These are phyloP conservation scores for Diabrotica virgifera DNA, from an alignment of 1,140 invertebrate species.

Conservation along the genomic window DNA sequence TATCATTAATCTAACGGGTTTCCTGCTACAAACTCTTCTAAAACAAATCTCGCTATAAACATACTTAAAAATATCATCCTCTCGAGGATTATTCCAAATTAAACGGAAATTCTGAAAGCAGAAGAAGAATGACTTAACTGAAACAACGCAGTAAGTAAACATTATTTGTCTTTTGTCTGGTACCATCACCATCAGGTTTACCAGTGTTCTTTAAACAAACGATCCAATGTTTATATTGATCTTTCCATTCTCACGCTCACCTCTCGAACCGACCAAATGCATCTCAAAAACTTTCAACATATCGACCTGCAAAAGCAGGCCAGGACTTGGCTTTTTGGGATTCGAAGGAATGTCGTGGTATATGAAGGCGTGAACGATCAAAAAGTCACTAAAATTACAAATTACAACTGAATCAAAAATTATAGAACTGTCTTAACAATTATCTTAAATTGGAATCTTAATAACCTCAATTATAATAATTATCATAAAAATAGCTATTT, in stretches of 20 bases:
- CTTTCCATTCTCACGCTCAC: conserved; percentile 38
- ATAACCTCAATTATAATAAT: too few species aligned
- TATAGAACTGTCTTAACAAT: too few species aligned
- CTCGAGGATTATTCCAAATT: background rate
- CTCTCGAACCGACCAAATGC: conserved; percentile 19
- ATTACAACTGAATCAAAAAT: too few species aligned
- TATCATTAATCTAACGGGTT: too few species aligned
- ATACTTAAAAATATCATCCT: too few species aligned
- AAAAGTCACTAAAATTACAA: too few species aligned
- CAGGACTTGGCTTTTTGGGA: background rate
- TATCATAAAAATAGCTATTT: too few species aligned
- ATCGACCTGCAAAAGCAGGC: background rate
- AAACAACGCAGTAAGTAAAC: conserved; percentile 10
- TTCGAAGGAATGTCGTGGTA: too few species aligned
- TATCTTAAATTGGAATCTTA: too few species aligned
- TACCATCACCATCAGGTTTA: conserved; percentile 35
- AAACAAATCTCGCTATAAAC: too few species aligned
- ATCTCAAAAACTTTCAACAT: conserved; percentile 20
- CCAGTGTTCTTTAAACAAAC: conserved; percentile 41
- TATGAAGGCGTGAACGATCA: too few species aligned
- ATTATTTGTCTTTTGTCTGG: conserved; percentile 41
- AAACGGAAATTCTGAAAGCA: background rate
- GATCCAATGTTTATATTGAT: conserved; percentile 40
- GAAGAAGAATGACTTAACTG: background rate
- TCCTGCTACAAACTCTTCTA: too few species aligned